phyloP scores from a whole-genome alignment of 2,888 invertebrate species.

The Cremastobaeus sp. region DNA sequence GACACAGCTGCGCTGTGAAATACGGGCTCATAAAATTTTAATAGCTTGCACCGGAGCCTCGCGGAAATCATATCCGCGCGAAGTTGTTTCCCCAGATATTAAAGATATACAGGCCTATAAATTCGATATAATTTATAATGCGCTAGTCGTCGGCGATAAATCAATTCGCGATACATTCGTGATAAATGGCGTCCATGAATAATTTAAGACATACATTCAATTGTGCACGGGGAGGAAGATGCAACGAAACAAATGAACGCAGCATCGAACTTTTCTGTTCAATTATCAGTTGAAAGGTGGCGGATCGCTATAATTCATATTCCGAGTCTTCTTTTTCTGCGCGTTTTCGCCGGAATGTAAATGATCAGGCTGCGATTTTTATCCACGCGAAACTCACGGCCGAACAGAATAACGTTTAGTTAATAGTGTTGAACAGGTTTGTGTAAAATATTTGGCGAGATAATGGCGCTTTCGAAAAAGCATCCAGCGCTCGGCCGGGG shows the following conservation, averaged over 20 bases:
- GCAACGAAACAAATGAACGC: neutral
- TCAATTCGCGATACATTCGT: conserved; percentile 19
- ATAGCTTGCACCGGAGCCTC: conserved; percentile 61
- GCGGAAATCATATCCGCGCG: conserved; percentile 40
- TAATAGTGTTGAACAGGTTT: conserved; percentile 38
- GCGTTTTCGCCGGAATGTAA: neutral
- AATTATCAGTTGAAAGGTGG: no score
- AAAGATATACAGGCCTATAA: conserved; percentile 31
- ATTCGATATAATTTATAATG: conserved; percentile 39
- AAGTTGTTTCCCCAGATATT: conserved; percentile 31
- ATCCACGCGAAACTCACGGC: conserved; percentile 6
- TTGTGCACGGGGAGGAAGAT: neutral
- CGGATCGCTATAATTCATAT: no score
- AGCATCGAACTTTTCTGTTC: no score
- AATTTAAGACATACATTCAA: conserved; percentile 11
- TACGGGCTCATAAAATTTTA: conserved; percentile 71
- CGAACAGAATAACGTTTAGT: conserved; percentile 26
- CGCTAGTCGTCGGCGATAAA: conserved; percentile 23
- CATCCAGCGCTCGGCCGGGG: conserved; percentile 23
- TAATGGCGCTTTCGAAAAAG: conserved; percentile 9
- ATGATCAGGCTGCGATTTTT: neutral
- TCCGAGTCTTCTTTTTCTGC: no score
- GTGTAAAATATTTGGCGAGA: conserved; percentile 26
- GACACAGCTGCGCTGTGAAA: conserved; percentile 70
- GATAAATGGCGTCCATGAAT: conserved; percentile 18